Base-by-base conservation (phyloP, 2,888 invertebrate species). In the Cephus nigrinus region DNA sequence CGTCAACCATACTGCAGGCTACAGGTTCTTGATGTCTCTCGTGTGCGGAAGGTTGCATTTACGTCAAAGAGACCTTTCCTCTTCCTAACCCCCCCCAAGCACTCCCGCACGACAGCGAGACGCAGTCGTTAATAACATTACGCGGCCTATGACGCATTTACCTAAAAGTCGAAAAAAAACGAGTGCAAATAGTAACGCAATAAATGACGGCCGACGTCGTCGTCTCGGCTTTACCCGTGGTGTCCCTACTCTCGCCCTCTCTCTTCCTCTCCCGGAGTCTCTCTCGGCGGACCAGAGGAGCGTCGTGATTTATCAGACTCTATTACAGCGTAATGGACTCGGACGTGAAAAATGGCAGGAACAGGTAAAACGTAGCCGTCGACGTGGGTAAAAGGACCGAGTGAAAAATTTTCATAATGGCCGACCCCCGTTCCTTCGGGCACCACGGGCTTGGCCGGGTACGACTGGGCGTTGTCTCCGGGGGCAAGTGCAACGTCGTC, bases 241-340 rank as follows among this genome's bases (percentile, higher is more conserved):
- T 0, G 36, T 36, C 35, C 12, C 40, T 34, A 9, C 4, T 4
- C 4, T 1, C 11, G 12, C 12, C 15, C 4, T 40, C 12, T 15
- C 40, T 11, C 40, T 11, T 4, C 0, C 15, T 40, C 55, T 23
- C 55, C 23, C 0, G 23, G 23, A 23, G 23, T 9, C 23, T 55
- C 40, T 40, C 40, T 23, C 23, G 1, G 23, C 55, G 5, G 55
- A 23, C 23, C 9, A 9, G 84, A 82, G 82, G 82, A 85, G 82
- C 82, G 78, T 79, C 79, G 82, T 86, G 88, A 87, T 86, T 88
- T 86, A 88, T 88, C 84, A 85, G 82, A 83, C 83, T 84, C 87
- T 87, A 87, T 88, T 88, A 88, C 84, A 82, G 78, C 80, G 81
- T 87, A 87, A 87, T 87, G 86, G 86, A 88, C 83, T 86, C 83